Percentiles rank a stretch among this genome's conserved stretches.
These are phyloP conservation scores for Leucoma salicis DNA, from an alignment of 2,888 invertebrate species.

Conservation along the genomic window DNA sequence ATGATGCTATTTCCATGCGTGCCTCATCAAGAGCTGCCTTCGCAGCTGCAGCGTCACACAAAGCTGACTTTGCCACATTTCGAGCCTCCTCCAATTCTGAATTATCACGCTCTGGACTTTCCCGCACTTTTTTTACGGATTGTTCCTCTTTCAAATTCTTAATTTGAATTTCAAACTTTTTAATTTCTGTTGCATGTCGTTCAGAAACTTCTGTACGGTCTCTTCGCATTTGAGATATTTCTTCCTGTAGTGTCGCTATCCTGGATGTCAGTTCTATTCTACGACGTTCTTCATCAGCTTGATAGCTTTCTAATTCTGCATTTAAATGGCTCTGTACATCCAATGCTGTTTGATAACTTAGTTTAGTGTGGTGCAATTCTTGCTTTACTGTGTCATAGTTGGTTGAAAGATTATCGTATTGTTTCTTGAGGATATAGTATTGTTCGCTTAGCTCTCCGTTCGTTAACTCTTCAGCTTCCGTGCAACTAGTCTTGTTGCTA, in stretches of 20 bases:
- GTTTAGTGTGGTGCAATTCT: slow-evolving; percentile 66
- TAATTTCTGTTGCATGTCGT: slow-evolving; percentile 54
- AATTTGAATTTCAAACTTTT: slow-evolving; percentile 56
- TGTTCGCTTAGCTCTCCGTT: slow-evolving; percentile 66
- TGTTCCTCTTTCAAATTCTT: slow-evolving; percentile 61
- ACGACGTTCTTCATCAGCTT: slow-evolving; percentile 58
- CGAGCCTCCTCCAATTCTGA: slow-evolving; percentile 63
- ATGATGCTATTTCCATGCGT: slow-evolving; percentile 50
- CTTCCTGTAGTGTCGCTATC: slow-evolving; percentile 61
- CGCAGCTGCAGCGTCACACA: slow-evolving; percentile 52
- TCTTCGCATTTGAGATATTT: slow-evolving; percentile 56
- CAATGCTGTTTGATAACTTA: slow-evolving; percentile 69
- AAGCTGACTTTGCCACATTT: slow-evolving; percentile 45
- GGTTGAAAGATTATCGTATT: slow-evolving; percentile 58
- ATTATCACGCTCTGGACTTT: slow-evolving; percentile 59
- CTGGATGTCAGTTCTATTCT: slow-evolving; percentile 54
- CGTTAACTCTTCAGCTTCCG: slow-evolving; percentile 63
- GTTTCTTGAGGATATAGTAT: slow-evolving; percentile 67
- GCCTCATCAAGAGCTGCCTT: slow-evolving; percentile 60
- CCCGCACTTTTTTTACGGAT: slow-evolving; percentile 45
- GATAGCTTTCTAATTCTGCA: slow-evolving; percentile 65
- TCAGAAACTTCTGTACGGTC: slow-evolving; percentile 59
- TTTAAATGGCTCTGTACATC: slow-evolving; percentile 71
- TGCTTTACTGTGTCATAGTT: slow-evolving; percentile 67
- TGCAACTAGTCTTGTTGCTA: slow-evolving; percentile 66